Percentiles rank a stretch among this genome's conserved stretches.
Evolutionary conservation across 1,140 invertebrate genomes (phyloP).

Genomic region (Drosophila mauritiana): DNA sequence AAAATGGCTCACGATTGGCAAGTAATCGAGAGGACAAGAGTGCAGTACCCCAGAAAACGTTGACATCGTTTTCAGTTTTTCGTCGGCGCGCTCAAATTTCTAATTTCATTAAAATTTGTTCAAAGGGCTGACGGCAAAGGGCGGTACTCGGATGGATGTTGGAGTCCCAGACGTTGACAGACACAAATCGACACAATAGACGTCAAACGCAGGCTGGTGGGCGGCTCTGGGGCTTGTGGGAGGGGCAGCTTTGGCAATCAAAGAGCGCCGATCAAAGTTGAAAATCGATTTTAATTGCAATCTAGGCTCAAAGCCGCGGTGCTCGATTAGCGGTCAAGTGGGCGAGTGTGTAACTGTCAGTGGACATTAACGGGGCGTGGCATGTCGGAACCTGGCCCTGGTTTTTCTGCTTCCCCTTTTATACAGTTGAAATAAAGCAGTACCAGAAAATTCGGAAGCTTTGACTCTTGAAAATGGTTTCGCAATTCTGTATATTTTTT

Average conservation of each 20-base stretch:
- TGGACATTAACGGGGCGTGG: conserved; percentile 18
- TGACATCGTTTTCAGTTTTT: conserved; percentile 49
- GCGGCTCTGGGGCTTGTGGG: conserved; percentile 10
- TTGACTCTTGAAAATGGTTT: too few relatives aligned
- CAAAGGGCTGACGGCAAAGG: conserved; percentile 31
- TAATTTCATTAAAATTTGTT: conserved; percentile 78
- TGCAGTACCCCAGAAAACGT: not conserved
- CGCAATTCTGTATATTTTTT: too few relatives aligned
- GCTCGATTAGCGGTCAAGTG: conserved; percentile 54
- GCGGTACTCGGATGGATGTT: conserved; percentile 6
- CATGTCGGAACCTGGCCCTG: not conserved
- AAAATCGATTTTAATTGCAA: conserved; percentile 82
- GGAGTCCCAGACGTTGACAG: conserved; percentile 69
- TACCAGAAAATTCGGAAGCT: not conserved
- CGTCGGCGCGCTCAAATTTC: conserved; percentile 63
- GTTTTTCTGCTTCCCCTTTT: not conserved
- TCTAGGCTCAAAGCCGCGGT: conserved; percentile 47
- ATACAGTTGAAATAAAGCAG: not conserved
- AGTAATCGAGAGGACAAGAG: conserved; percentile 39
- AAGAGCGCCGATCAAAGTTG: conserved; percentile 72
- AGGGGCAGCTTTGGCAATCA: conserved; percentile 66
- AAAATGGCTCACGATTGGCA: conserved; percentile 68
- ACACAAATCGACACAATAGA: conserved; percentile 78
- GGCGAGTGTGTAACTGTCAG: not conserved
- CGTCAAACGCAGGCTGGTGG: conserved; percentile 44